phyloP scores from a whole-genome alignment of 2,797 vertebrate species.

The Peromyscus aztecus region DNA sequence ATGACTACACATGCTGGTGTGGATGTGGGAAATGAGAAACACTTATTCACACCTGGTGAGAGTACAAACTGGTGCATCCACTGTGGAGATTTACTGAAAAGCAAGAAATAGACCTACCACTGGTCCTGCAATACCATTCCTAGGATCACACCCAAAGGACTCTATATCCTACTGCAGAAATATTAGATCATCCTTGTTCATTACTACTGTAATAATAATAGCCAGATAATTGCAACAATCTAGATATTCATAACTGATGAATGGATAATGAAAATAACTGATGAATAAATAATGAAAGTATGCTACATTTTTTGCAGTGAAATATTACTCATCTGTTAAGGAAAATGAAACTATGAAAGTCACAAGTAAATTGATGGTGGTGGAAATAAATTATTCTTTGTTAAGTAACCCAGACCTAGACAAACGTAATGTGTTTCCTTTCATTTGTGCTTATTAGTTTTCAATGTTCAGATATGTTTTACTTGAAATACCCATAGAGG shows the following conservation, averaged over 20 bases:
- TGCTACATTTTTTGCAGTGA: not conserved
- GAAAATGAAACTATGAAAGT: not conserved
- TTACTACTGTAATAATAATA: not conserved
- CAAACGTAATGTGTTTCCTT: not conserved
- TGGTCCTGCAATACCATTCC: not conserved
- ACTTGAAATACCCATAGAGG: not conserved
- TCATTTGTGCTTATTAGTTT: not conserved
- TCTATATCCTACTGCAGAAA: not conserved
- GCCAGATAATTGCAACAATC: not conserved
- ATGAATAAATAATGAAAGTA: too few species aligned
- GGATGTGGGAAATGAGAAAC: not conserved
- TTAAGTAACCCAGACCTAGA: not conserved
- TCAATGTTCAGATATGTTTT: not conserved
- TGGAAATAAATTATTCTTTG: not conserved
- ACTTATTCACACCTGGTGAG: not conserved
- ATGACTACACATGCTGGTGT: not conserved
- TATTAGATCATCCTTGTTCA: not conserved
- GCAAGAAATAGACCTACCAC: not conserved
- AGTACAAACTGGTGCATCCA: not conserved
- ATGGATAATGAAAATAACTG: not conserved
- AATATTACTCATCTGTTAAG: not conserved
- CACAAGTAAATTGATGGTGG: not conserved
- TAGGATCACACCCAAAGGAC: not conserved
- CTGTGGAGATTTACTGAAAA: not conserved
- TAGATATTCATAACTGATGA: not conserved